These are phyloP conservation scores for Dynastes tityus DNA, from an alignment of 2,888 invertebrate species.

Conservation along the genomic window DNA sequence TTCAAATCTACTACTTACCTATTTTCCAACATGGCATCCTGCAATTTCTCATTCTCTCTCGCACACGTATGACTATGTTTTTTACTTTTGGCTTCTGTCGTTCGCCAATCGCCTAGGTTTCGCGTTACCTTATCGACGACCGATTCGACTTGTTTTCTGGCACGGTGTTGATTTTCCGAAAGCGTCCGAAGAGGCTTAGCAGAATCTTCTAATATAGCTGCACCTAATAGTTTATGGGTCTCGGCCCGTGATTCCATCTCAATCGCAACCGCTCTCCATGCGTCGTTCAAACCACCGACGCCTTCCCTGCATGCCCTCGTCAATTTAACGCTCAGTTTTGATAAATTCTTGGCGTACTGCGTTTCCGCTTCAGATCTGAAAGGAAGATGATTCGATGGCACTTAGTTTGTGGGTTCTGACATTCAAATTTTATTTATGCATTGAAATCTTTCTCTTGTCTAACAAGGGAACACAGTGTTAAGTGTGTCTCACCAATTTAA, in stretches of 20 bases:
- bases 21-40: constrained; percentile 81
- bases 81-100: constrained; percentile 90
- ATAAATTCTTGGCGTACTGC: constrained; percentile 91
- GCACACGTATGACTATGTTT: constrained; percentile 90
- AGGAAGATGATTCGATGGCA: background rate
- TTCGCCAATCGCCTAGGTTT: constrained; percentile 87
- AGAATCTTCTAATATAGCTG: constrained; percentile 87
- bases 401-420: background rate
- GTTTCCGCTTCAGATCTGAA: constrained; percentile 88
- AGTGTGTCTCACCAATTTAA: no score
- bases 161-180: constrained; percentile 81
- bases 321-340: constrained; percentile 89
- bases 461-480: no score
- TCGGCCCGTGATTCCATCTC: constrained; percentile 95
- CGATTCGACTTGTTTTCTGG: constrained; percentile 82
- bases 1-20: constrained; percentile 62
- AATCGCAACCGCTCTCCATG: constrained; percentile 92
- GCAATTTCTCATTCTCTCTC: constrained; percentile 92
- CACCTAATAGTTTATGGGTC: constrained; percentile 80
- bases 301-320: constrained; percentile 87
- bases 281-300: constrained; percentile 86
- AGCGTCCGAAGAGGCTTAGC: constrained; percentile 88
- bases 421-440: background rate
- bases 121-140: constrained; percentile 90
- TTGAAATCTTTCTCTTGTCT: no score